Base-by-base conservation (phyloP, 2,888 invertebrate genomes). In the Octonoba sinensis region DNA sequence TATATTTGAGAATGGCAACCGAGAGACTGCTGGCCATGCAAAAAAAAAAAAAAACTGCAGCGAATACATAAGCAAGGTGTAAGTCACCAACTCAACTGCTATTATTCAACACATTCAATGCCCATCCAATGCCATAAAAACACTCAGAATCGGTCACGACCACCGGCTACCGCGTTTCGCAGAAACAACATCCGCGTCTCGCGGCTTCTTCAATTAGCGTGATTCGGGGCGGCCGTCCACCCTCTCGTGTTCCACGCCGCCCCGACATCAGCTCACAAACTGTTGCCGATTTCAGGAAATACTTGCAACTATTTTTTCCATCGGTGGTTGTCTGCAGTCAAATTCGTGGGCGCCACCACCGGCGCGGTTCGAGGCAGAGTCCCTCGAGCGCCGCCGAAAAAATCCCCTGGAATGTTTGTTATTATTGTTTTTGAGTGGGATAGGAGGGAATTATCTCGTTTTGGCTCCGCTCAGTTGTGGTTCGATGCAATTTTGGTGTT, bases 101-200 rank as follows among this genome's bases (percentile, higher is more conserved):
- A 36, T 36, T 36, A 3, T 36, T 36, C 36, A 36, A 36, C 36
- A 36, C 36, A 36, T 36, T 11, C 36, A 36, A 36, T 6, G 36
- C 36, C 36, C 36, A 36, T 36, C 36, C 36, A 36, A 36, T 6
- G 36, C 36, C 36, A 36, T 22, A 13, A 57, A 57, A 20, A 36
- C n/a, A 24, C 22, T 16, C 24, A 16, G 18, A 54, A 65, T 24
- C 2, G 64, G 71, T 78, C 77, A 78, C 77, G 77, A 78, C 57
- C n/a, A n/a, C 22, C 24, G 57, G 77, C 77, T 78, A 78, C 77
- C 77, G 77, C 64, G 54, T 70, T 62, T 65, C 77, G 65, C 71
- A 54, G 64, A 71, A 78, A 54, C 46, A 71, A 44, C 62, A 60
- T 44, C 70, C 18, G 46, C 56, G 47, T 66, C 59, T 46, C 18